Conservation (phyloP, 2,797 vertebrate species). For the Liparis tanakae region DNA sequence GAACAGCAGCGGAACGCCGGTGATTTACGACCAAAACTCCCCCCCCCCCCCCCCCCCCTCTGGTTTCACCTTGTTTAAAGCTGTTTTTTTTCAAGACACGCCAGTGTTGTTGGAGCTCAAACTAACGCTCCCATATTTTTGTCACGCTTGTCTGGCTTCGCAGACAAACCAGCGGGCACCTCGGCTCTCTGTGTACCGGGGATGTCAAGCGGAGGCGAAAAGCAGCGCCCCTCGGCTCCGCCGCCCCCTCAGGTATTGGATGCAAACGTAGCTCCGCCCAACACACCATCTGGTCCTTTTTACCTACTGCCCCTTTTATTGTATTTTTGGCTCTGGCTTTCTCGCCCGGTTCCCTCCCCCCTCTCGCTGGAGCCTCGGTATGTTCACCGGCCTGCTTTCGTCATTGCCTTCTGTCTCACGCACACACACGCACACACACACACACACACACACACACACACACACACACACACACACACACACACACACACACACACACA, state of each 20-base stretch:
- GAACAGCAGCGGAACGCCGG: slow-evolving; percentile 22
- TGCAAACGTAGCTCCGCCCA: slow-evolving; percentile 53
- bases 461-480: neutral
- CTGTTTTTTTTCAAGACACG: slow-evolving; percentile 6
- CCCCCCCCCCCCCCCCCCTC: neutral
- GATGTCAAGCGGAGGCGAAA: slow-evolving; percentile 98
- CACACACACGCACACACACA: no score
- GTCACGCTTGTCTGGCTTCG: slow-evolving; percentile 45
- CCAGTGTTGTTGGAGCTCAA: slow-evolving; percentile 4
- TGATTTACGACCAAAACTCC: slow-evolving; percentile 25
- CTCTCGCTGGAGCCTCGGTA: slow-evolving; percentile 43
- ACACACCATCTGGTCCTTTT: slow-evolving; percentile 67
- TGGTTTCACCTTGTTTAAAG: slow-evolving; percentile 13
- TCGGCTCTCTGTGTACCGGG: slow-evolving; percentile 95
- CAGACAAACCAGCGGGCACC: slow-evolving; percentile 97
- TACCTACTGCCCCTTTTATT: slow-evolving; percentile 51
- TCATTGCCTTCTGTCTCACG: slow-evolving; percentile 42
- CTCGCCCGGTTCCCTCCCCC: slow-evolving; percentile 24
- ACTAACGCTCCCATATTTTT: slow-evolving; percentile 40
- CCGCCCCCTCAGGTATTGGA: slow-evolving; percentile 87
- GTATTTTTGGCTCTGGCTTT: slow-evolving; percentile 60
- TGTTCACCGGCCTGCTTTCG: slow-evolving; percentile 45
- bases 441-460: neutral
- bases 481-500: slow-evolving; percentile 16
- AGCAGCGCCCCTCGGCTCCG: slow-evolving; percentile 92